Evolutionary conservation across 2,797 vertebrate species (phyloP).

Genomic region (Apodemus agrarius): DNA sequence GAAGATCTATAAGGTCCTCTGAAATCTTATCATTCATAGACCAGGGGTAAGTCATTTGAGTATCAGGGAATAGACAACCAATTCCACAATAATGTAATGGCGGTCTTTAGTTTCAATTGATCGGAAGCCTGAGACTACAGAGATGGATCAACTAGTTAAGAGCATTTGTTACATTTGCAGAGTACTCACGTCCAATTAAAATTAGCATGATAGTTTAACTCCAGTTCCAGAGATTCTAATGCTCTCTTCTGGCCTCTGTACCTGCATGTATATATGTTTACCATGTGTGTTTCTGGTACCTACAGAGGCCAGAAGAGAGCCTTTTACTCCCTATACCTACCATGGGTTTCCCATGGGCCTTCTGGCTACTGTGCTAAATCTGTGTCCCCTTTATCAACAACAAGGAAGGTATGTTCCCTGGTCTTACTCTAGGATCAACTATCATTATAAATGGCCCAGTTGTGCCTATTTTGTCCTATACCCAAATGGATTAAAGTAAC

Average conservation of each 20-base stretch:
- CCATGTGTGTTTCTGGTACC: too few species aligned
- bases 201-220: too few species aligned
- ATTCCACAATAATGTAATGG: not conserved
- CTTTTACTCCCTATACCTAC: not conserved
- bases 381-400: not conserved
- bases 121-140: not conserved
- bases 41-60: not conserved
- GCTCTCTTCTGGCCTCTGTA: not conserved
- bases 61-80: not conserved
- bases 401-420: not conserved
- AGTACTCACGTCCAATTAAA: not conserved
- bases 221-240: not conserved
- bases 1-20: not conserved
- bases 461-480: not conserved
- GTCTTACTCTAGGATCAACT: not conserved
- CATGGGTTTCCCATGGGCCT: not conserved
- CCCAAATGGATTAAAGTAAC: not conserved
- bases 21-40: slow-evolving; percentile 10
- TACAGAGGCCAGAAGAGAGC: too few species aligned
- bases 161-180: not conserved
- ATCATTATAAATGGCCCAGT: not conserved
- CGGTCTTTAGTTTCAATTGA: not conserved
- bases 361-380: not conserved
- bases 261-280: too few species aligned
- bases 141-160: not conserved